Conservation (phyloP, 2,888 invertebrate genomes). For the Aleiodes leptofemur region DNA sequence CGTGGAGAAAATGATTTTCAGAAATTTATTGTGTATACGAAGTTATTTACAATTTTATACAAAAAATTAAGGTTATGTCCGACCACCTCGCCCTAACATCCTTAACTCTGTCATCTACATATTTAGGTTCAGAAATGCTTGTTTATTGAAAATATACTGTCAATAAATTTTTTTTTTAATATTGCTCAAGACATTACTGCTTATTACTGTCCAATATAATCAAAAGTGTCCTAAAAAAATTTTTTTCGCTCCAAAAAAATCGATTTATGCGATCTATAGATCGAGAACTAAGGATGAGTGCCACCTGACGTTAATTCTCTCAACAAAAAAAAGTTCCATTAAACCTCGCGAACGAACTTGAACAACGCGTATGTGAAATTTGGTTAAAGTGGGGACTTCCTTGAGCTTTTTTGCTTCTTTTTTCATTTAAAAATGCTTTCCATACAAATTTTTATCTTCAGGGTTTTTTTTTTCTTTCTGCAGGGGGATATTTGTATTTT, state of each 20-base stretch:
- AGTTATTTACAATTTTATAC: too few relatives aligned
- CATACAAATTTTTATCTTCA: conserved; percentile 35
- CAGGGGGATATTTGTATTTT: conserved; percentile 46
- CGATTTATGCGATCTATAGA: not conserved
- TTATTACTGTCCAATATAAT: too few relatives aligned
- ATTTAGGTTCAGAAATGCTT: too few relatives aligned
- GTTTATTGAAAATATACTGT: too few relatives aligned
- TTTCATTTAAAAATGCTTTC: conserved; percentile 30
- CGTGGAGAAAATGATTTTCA: too few relatives aligned
- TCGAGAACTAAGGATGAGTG: not conserved
- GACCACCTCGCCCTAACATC: too few relatives aligned
- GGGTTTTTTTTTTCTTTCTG: conserved; percentile 54
- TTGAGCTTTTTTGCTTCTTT: conserved; percentile 44
- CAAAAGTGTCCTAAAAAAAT: not conserved
- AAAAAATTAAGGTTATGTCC: too few relatives aligned
- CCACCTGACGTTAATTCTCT: conserved; percentile 25
- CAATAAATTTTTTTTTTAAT: too few relatives aligned
- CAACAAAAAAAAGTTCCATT: conserved; percentile 43
- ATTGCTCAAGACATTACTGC: too few relatives aligned
- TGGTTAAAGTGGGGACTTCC: conserved; percentile 57
- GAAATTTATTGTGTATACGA: too few relatives aligned
- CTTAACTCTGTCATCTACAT: too few relatives aligned
- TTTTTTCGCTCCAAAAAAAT: too few relatives aligned
- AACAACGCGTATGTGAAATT: conserved; percentile 74
- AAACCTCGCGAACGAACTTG: conserved; percentile 70